These are phyloP conservation scores for Takifugu flavidus DNA, from an alignment of 2,113 vertebrate species.

Conservation along the genomic window DNA sequence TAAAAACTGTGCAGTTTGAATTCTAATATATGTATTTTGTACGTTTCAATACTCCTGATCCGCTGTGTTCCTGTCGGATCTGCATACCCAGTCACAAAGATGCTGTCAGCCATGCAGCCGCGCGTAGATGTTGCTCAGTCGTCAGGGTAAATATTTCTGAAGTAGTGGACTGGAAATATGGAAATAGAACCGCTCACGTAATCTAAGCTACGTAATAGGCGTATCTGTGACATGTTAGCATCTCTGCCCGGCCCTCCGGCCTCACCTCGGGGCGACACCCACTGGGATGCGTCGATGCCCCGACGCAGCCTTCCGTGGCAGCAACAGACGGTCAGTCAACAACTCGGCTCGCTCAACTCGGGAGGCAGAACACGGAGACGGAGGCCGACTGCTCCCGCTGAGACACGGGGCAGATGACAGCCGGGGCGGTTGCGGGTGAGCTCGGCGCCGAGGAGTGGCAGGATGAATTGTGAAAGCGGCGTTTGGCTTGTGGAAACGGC, in stretches of 20 bases:
- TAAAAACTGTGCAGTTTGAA: neutral
- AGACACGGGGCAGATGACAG: conserved; percentile 41
- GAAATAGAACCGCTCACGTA: no score
- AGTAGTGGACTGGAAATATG: no score
- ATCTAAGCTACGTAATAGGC: neutral
- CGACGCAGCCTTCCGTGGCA: conserved; percentile 11
- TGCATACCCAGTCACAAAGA: no score
- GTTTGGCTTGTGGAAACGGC: conserved; percentile 52
- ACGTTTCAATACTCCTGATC: no score
- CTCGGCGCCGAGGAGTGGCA: neutral
- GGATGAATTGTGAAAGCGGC: neutral
- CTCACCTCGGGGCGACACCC: conserved; percentile 10
- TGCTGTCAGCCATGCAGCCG: no score
- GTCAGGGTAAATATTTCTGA: no score
- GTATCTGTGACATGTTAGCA: conserved; percentile 9
- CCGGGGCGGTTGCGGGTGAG: conserved; percentile 13
- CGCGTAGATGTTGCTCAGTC: no score
- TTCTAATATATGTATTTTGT: neutral
- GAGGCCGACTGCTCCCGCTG: conserved; percentile 36
- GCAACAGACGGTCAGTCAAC: conserved; percentile 40
- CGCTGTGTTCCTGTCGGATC: no score
- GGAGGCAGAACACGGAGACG: conserved; percentile 29
- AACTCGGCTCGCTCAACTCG: conserved; percentile 19
- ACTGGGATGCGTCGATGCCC: conserved; percentile 13
- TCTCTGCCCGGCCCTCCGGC: conserved; percentile 7